Base-by-base conservation (phyloP, 2,888 invertebrate species). In the Lordiphosa fenestrarum region DNA sequence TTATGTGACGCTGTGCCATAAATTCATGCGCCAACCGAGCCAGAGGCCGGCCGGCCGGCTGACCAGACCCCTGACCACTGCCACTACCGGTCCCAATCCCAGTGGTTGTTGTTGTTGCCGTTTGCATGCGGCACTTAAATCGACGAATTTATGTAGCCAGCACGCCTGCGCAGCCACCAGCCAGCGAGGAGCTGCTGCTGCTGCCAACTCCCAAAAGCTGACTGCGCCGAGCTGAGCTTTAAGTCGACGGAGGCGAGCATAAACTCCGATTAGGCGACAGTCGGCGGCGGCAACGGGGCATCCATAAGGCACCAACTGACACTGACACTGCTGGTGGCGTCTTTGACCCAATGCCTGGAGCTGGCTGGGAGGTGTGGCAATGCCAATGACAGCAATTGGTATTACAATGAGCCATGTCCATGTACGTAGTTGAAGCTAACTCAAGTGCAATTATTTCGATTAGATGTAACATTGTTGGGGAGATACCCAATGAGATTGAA, bases 1-100 rank as follows among this genome's bases (percentile, higher is more conserved):
- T 88, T 87, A 87, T 88, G 88, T 86, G 87, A 87, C 88, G 85
- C 83, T 77, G 73, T 69, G 77, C 87, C 86, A 88, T 87, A 88
- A 87, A 88, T 88, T 88, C 74, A 83, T 69, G 71, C 64, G 53
- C 69, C 72, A 76, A 76, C 73, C 78, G 66, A 73, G 58, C 68
- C 51, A 49, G 23, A 46, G 47, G 40, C 21, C 39, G 59, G 40
- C 53, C 38, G 47, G n/a, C n/a, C n/a, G n/a, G 51, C 58, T 40
- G 54, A 44, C 50, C 49, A 44, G 48, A 19, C 42, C 46, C 57
- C 46, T 41, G 10, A 13, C 15, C 10, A 36, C 33, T 35, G 10
- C 15, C 10, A 36, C 33, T 35, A 23, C 46, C 62, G 37, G 50
- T 50, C 19, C 38, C 40, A 48, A 48, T 42, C 15, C 15, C 15